Evolutionary conservation across 2,113 vertebrate species (phyloP).

Genomic region (Oryzias javanicus): DNA sequence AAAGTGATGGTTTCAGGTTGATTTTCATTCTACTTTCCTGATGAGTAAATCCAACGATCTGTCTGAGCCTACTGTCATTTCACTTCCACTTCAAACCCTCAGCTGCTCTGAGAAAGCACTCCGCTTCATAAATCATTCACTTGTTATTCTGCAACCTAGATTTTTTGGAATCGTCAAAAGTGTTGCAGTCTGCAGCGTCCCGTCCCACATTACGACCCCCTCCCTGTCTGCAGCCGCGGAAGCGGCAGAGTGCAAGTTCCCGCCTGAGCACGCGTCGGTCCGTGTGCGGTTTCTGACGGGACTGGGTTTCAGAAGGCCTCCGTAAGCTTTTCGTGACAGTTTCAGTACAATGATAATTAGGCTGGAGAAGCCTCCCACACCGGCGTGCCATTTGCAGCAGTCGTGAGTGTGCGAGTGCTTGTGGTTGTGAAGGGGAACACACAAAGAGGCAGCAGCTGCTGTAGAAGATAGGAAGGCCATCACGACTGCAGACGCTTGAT

Average conservation of each 20-base stretch:
- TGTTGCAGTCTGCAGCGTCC: conserved; percentile 18
- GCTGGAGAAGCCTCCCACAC: conserved; percentile 32
- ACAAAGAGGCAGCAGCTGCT: conserved; percentile 61
- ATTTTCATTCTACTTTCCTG: conserved; percentile 40
- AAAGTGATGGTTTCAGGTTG: conserved; percentile 15
- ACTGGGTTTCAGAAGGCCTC: conserved; percentile 18
- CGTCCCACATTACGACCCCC: conserved; percentile 16
- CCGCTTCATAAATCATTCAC: conserved; percentile 68
- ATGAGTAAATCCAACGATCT: conserved; percentile 59
- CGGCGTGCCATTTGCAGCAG: conserved; percentile 44
- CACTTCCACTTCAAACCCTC: conserved; percentile 49
- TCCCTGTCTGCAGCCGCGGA: conserved; percentile 22
- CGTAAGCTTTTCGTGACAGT: conserved; percentile 38
- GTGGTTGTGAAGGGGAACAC: conserved; percentile 12
- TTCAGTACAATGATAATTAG: conserved; percentile 53
- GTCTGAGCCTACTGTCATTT: conserved; percentile 47
- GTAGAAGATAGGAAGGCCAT: conserved; percentile 62
- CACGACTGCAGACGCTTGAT: conserved; percentile 29
- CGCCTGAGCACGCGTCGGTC: conserved; percentile 42
- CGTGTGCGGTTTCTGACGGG: conserved; percentile 33
- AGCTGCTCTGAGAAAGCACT: conserved; percentile 36
- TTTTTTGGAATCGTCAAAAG: conserved; percentile 41
- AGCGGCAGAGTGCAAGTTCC: conserved; percentile 32
- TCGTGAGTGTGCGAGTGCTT: conserved; percentile 13
- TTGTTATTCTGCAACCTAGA: conserved; percentile 64